Base-by-base conservation (phyloP, 2,797 vertebrate species). In the Channallabes apus region DNA sequence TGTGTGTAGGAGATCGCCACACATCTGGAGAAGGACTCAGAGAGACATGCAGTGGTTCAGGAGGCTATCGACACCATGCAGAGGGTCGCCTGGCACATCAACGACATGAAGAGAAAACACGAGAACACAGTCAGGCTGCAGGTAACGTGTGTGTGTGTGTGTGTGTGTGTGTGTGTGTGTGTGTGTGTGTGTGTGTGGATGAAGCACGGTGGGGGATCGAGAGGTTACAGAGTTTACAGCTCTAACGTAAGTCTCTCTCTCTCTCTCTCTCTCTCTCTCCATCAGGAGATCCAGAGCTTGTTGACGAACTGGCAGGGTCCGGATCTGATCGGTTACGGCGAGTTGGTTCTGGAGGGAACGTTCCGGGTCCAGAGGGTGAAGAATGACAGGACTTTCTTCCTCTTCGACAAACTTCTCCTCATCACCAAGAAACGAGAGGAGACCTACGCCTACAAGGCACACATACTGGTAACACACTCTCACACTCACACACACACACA, bases 21-120 rank as follows among this genome's bases (percentile, higher is more conserved):
- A 87, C 98, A 97, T 93, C 96, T 99, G 89, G 97, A 99, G 92
- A 98, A 99, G 92, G 96, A 97, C 93, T 98, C 97, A 0, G 97
- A 98, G 87, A 97, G 96, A 56, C 97, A 97, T 0, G 97, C 98
- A 38, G 96, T 99, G 35, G 97, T 99, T 87, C 96, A 97, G 69
- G 97, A 99, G 79, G 98, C 98, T 61, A 99, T 99, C 56, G 97
- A 99, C 90, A 99, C 98, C 4, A 99, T 99, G 98, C 98, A 99
- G 94, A 95, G 98, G 35, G 98, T 99, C 59, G 98, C 98, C 27
- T 98, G 97, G 97, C 97, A 99, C 92, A 99, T 99, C 93, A 99
- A 99, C 65, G 97, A 99, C 93, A 99, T 99, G 98, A 99, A 99
- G 93, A 96, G 98, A 92, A 99, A 98, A 67, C 98, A 99, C 0